These are phyloP conservation scores for Psittacula derbiana DNA, from an alignment of 2,797 vertebrate genomes.

Conservation along the genomic window DNA sequence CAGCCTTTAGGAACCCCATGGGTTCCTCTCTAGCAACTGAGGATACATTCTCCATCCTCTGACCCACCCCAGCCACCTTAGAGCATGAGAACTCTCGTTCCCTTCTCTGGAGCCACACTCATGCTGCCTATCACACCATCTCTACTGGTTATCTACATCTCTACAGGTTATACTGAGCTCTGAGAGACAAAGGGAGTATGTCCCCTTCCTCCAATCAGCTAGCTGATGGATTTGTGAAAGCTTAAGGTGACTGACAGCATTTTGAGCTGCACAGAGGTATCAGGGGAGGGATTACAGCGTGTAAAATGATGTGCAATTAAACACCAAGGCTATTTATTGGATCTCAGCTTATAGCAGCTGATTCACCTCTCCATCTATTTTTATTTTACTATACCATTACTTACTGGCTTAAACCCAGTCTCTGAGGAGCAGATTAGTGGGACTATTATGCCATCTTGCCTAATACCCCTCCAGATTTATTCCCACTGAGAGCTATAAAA, in stretches of 20 bases:
- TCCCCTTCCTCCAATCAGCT: not conserved
- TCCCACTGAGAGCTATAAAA: not conserved
- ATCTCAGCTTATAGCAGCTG: not conserved
- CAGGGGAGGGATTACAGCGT: not conserved
- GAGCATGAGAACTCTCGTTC: not conserved
- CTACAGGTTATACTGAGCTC: not conserved
- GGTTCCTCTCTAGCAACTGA: not conserved
- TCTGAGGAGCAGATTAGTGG: constrained; percentile 4
- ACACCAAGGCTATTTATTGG: not conserved
- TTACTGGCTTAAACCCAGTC: not conserved
- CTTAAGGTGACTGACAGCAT: constrained; percentile 12
- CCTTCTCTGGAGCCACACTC: not conserved
- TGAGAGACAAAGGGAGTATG: not conserved
- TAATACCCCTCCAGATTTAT: constrained; percentile 15
- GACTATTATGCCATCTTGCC: not conserved
- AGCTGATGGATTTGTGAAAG: not conserved
- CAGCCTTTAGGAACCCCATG: not conserved
- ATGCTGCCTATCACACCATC: not conserved
- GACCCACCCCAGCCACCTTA: not conserved
- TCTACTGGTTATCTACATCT: too few species aligned
- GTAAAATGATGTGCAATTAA: not conserved
- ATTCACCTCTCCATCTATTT: not conserved
- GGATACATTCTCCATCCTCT: not conserved
- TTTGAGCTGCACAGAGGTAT: not conserved
- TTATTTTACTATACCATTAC: not conserved